Evolutionary conservation across 2,113 vertebrate genomes (phyloP).

Genomic region (Grammomys dolichurus): DNA sequence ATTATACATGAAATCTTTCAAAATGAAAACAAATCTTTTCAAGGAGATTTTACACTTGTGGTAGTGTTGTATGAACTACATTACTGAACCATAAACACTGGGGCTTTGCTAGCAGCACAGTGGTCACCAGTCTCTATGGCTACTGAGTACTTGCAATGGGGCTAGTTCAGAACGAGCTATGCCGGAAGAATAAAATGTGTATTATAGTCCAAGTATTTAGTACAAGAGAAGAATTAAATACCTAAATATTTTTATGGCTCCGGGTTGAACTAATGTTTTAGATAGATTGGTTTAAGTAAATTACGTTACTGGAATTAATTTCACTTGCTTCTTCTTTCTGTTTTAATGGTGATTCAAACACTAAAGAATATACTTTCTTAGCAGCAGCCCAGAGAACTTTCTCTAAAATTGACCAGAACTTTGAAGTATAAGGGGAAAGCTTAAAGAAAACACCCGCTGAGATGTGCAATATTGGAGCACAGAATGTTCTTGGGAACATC

Average conservation of each 20-base stretch:
- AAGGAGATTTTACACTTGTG: background rate
- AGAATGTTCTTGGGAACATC: background rate
- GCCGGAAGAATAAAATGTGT: background rate
- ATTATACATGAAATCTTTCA: background rate
- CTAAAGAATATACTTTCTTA: too few relatives aligned
- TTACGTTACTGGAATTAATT: constrained; percentile 31
- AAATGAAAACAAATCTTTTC: background rate
- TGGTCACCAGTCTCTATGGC: background rate
- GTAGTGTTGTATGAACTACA: background rate
- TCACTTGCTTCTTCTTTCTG: background rate
- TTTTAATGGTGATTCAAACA: background rate
- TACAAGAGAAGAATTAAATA: background rate
- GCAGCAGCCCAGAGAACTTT: background rate
- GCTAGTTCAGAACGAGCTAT: background rate
- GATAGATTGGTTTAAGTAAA: constrained; percentile 39
- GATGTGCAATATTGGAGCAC: background rate
- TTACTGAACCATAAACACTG: background rate
- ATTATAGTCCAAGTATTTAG: background rate
- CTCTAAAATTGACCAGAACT: background rate
- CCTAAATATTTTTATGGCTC: background rate
- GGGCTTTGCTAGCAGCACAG: background rate
- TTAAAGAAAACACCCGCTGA: background rate
- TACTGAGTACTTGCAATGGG: background rate
- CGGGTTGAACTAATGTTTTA: constrained; percentile 7
- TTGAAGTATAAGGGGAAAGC: background rate